phyloP scores from a whole-genome alignment of 2,113 vertebrate species.

The Mola mola region DNA sequence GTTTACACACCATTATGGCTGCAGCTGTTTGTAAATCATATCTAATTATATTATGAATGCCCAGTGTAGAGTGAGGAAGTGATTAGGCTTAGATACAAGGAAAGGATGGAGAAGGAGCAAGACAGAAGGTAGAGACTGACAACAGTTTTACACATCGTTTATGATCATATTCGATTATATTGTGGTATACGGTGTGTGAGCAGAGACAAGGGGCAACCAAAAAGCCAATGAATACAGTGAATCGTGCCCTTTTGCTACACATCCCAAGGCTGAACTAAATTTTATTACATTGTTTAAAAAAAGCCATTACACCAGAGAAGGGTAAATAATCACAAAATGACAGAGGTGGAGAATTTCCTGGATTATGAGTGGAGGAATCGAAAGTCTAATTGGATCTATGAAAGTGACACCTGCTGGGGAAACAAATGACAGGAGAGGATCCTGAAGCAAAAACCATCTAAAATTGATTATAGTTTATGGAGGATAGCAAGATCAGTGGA shows the following conservation, averaged over 20 bases:
- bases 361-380: conserved; percentile 41
- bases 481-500: not conserved
- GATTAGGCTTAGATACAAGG: conserved; percentile 52
- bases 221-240: conserved; percentile 54
- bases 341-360: conserved; percentile 38
- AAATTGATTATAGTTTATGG: conserved; percentile 13
- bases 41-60: conserved; percentile 74
- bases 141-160: conserved; percentile 54
- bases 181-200: conserved; percentile 37
- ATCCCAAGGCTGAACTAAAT: conserved; percentile 57
- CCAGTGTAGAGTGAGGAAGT: conserved; percentile 50
- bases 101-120: conserved; percentile 34
- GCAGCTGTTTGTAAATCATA: conserved; percentile 79
- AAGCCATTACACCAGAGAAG: conserved; percentile 62
- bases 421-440: conserved; percentile 16
- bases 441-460: conserved; percentile 13
- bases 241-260: conserved; percentile 52
- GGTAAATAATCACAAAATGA: conserved; percentile 69
- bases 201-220: conserved; percentile 30
- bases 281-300: conserved; percentile 67
- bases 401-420: conserved; percentile 33
- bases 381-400: conserved; percentile 28
- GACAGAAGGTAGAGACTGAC: conserved; percentile 3
- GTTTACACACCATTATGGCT: conserved; percentile 71
- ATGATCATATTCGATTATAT: conserved; percentile 61